Evolutionary conservation across 2,888 invertebrate species (phyloP), one percentile per base, ranked within the genome.

Genomic region (Caenorhabditis plicata): DNA sequence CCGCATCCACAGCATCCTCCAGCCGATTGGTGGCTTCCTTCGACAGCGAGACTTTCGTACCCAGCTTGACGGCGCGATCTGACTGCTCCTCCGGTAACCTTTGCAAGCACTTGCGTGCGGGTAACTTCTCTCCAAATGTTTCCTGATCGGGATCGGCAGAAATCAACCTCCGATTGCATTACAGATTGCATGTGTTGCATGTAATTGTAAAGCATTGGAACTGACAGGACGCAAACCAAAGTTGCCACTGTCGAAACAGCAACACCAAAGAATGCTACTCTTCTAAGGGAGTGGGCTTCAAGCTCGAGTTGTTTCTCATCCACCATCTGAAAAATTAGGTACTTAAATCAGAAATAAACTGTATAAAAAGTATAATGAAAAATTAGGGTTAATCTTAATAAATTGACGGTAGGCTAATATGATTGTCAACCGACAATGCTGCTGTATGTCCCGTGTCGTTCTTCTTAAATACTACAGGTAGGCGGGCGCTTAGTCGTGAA

Each of bases 121-220:
- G 72, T 69, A 15, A 73, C 72, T 49, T 75, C 75, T 50, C 64
- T 60, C 75, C 74, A 74, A 64, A 75, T 68, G 66, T 68, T 70
- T 57, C 62, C 56, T 44, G 73, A 73, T 35, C 75, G 69, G 35
- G 73, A 69, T 56, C 72, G 66, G 67, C 72, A 71, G 66, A 74
- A 73, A 48, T 73, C 73, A 33, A 70, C 70, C 61, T 75, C 75
- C 46, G 65, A 65, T 58, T 73, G 71, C 68, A 75, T 70, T 41
- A 75, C 66, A 9, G 66, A 61, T 51, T 75, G 75, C 64, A 75
- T 72, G 61, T 73, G 73, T 65, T 75, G 75, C 64, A 75, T 67
- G 71, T 75, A 74, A 66, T 73, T 74, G 71, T 75, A 75, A 53
- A 75, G 55, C 75, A 75, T 74, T 54, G 75, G 75, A 38, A 74